Conservation (phyloP, 2,113 vertebrate genomes). For the Chloebia gouldiae region DNA sequence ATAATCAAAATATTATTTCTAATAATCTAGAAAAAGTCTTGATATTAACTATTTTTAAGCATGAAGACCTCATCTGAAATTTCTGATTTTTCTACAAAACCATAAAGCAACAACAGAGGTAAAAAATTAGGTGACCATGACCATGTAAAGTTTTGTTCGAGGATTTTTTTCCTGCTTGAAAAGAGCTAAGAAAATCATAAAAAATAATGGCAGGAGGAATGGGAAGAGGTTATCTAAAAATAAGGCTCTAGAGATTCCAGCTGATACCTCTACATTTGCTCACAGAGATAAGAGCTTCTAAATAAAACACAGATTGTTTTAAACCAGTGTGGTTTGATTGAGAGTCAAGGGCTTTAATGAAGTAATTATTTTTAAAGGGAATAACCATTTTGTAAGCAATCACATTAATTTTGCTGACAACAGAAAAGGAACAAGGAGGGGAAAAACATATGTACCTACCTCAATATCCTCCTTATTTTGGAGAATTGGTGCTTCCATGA, state of each 20-base stretch:
- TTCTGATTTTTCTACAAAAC: background rate
- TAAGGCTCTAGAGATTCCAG: background rate
- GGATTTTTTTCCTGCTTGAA: background rate
- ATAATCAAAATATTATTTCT: background rate
- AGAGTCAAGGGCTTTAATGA: background rate
- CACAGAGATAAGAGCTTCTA: background rate
- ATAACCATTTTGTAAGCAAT: background rate
- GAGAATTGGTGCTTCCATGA: slow-evolving; percentile 80
- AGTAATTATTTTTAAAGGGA: background rate
- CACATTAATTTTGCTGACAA: background rate
- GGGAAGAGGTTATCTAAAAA: background rate
- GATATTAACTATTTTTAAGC: background rate
- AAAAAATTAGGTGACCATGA: background rate
- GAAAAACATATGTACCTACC: slow-evolving; percentile 26
- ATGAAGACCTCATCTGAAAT: background rate
- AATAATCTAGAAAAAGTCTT: background rate
- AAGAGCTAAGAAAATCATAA: background rate
- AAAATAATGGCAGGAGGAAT: background rate
- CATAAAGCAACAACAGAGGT: background rate
- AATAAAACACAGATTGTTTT: background rate
- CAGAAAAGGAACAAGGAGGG: background rate
- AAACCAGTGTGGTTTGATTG: background rate
- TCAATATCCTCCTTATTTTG: slow-evolving; percentile 77
- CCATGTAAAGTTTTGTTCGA: background rate
- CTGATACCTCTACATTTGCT: background rate